Evolutionary conservation across 2,113 vertebrate species (phyloP), one percentile per base, ranked within the genome.

Genomic region (Corythaeola cristata): DNA sequence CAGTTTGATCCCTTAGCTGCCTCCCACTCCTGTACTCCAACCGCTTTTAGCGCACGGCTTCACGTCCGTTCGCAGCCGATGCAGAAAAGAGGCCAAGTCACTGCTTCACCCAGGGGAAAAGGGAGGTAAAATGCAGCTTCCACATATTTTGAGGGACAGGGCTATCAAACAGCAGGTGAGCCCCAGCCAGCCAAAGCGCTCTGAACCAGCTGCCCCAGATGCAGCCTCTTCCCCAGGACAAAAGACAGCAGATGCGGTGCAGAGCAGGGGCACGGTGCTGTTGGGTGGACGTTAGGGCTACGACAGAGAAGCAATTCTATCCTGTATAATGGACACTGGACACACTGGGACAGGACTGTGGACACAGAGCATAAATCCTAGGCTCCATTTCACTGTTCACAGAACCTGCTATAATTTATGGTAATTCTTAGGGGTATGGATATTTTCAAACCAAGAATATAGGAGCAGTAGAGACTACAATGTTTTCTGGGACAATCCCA

Each of bases 281-380:
- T 1, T 28, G 67, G 58, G 79, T 15, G 68, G 79, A 4, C 35
- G 2, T 3, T 1, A 8, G 76, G 37, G 73, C 63, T 47, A 39
- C 39, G 39, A 39, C 39, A 39, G 37, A 49, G 53, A 28, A 76
- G 68, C 63, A 39, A 33, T 69, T 41, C 0, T 3, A 1, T 2
- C 2, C 2, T 27, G 2, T 10, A 3, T 9, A 15, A 14, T 1
- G 37, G 84, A 17, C 27, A 13, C 12, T 35, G 66, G 55, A 3
- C 32, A 39, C 27, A 39, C 67, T 75, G 79, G 60, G 60, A 13
- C 2, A 13, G 60, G 26, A 5, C 50, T 39, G 53, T 10, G 66
- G 64, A 15, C 56, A 52, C 64, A 47, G 26, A 37, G 52, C 60
- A 52, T 24, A 37, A 79, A 75, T 30, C 56, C 62, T 6, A 33